These are phyloP conservation scores for Rostratula benghalensis DNA, from an alignment of 2,113 vertebrate species.

Conservation along the genomic window DNA sequence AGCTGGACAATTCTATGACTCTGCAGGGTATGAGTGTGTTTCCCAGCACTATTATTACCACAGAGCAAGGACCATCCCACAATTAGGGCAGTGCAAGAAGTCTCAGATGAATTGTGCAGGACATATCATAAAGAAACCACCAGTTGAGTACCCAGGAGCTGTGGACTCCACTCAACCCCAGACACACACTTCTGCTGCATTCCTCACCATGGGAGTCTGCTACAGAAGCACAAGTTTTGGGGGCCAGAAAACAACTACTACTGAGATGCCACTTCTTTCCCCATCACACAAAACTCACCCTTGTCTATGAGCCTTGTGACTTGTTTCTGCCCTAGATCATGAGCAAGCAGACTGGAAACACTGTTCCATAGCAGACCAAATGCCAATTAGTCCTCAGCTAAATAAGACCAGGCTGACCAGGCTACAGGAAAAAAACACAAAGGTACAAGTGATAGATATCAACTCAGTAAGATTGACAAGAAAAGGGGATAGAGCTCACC, in stretches of 20 bases:
- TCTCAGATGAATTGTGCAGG: too few species aligned
- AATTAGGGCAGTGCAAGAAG: neutral
- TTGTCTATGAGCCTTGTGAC: fast-evolving
- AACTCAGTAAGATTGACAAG: fast-evolving
- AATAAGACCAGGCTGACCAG: neutral
- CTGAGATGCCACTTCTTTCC: neutral
- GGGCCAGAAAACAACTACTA: neutral
- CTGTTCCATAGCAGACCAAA: neutral
- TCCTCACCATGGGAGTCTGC: neutral
- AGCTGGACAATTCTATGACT: too few species aligned
- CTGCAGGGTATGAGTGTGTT: neutral
- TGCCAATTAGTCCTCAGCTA: neutral
- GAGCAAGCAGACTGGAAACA: neutral
- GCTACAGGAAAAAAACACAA: neutral
- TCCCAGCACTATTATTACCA: too few species aligned
- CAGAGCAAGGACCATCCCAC: neutral
- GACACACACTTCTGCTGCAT: fast-evolving
- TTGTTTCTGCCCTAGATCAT: neutral
- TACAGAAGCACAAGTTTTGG: neutral
- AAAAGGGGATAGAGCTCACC: fast-evolving
- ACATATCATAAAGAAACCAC: neutral
- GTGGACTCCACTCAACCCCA: neutral
- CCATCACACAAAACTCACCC: neutral
- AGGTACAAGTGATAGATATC: fast-evolving
- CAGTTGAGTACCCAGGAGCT: neutral